Base-by-base conservation (phyloP, 2,797 vertebrate species). In the Mycteria americana region DNA sequence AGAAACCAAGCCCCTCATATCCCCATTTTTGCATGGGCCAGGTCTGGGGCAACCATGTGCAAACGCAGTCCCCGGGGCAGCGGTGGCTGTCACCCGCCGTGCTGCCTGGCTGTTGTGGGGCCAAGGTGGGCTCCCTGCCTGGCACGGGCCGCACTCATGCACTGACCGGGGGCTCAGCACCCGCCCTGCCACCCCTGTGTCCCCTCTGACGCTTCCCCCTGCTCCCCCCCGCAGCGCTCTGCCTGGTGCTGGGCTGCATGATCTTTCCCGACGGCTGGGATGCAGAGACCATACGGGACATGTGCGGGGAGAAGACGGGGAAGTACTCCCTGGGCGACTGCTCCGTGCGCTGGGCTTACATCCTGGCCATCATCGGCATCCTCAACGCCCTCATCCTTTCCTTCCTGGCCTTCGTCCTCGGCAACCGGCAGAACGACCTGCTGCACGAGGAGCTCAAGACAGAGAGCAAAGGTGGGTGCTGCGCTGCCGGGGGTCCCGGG, bases 261-360 rank as follows among this genome's bases (percentile, higher is more conserved):
- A 99, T 99, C 97, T 99, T 99, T 96, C 99, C 99, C 0, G 98
- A 99, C 7, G 99, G 99, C 96, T 99, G 99, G 99, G 99, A 99
- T 45, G 98, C 99, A 1, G 99, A 99, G 97, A 99, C 99, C 85
- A 99, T 99, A 95, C 98, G 98, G 97, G 98, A 99, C 97, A 99
- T 99, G 99, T 99, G 99, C 3, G 99, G 99, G 90, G 98, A 99
- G 97, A 99, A 99, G 97, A 98, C 99, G 0, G 99, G 99, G 80
- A 99, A 99, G 96, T 99, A 99, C 94, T 98, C 99, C 70, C 97
- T 99, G 95, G 99, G 99, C 1, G 98, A 99, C 94, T 99, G 99
- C 98, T 99, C 99, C 0, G 99, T 99, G 79, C 99, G 99, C 98
- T 99, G 99, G 99, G 99, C 99, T 72, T 99, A 99, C 96, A 99